phyloP scores from a whole-genome alignment of 2,797 vertebrate species.

The Lutjanus argentimaculatus region DNA sequence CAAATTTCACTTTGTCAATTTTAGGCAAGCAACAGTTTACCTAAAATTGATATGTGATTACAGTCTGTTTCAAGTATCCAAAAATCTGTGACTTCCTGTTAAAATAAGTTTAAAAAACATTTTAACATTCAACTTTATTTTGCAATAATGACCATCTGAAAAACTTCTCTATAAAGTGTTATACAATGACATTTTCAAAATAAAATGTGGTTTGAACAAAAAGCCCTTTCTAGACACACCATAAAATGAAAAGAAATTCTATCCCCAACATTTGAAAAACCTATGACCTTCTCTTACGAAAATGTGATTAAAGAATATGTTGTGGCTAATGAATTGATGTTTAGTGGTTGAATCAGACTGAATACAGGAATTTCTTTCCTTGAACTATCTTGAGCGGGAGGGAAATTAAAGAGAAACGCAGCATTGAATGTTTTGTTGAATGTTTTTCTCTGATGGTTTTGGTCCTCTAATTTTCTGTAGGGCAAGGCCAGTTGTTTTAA shows the following conservation, averaged over 20 bases:
- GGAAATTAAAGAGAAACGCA: slow-evolving; percentile 1
- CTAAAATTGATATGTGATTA: background rate
- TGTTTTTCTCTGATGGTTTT: slow-evolving; percentile 16
- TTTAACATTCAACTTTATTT: background rate
- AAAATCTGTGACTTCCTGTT: background rate
- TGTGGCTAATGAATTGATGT: background rate
- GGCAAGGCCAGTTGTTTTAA: background rate
- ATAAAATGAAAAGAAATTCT: background rate
- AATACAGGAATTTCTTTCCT: background rate
- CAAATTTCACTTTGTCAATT: background rate
- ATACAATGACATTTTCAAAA: background rate
- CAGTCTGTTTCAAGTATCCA: background rate
- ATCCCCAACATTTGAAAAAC: slow-evolving; percentile 2
- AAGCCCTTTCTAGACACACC: background rate
- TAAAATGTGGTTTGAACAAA: background rate
- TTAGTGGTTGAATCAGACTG: slow-evolving; percentile 9
- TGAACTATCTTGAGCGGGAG: background rate
- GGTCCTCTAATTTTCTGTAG: slow-evolving; percentile 13
- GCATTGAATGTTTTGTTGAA: slow-evolving; percentile 1
- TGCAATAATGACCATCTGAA: background rate
- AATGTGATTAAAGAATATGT: background rate
- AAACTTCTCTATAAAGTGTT: background rate
- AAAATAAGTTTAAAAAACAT: slow-evolving; percentile 1
- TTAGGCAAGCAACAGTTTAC: background rate
- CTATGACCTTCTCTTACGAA: background rate